Conservation (phyloP, 2,113 vertebrate genomes). For the Edolisoma coerulescens region DNA sequence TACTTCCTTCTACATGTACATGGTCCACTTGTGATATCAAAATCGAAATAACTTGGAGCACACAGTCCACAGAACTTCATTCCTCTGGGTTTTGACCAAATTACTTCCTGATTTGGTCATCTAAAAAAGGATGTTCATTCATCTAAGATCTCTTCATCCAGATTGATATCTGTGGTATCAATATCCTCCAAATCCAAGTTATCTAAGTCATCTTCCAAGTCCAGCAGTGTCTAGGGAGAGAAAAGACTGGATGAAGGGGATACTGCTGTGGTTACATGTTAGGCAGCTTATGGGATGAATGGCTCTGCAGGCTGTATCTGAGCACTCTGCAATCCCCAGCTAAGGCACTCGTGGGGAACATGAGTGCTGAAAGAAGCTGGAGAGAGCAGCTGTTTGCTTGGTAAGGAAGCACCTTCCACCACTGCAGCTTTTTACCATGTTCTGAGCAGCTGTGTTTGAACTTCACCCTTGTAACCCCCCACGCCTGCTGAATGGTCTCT, state of each 20-base stretch:
- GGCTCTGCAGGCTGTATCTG: fast-evolving
- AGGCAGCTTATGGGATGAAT: fast-evolving
- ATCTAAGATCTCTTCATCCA: slow-evolving; percentile 93
- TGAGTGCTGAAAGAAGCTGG: fast-evolving
- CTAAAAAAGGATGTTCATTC: slow-evolving; percentile 68
- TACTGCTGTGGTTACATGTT: fast-evolving
- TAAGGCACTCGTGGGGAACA: background rate
- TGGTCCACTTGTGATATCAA: slow-evolving; percentile 39
- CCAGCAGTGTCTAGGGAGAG: slow-evolving; percentile 80
- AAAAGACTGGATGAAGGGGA: background rate
- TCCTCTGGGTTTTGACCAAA: background rate
- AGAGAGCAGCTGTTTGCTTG: background rate
- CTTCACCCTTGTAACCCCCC: too few relatives aligned
- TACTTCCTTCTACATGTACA: background rate
- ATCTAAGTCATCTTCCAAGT: slow-evolving; percentile 93
- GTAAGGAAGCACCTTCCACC: background rate
- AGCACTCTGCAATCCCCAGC: background rate
- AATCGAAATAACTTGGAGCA: slow-evolving; percentile 4
- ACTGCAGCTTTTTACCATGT: fast-evolving
- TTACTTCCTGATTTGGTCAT: slow-evolving; percentile 28
- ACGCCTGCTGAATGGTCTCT: fast-evolving
- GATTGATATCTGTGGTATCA: slow-evolving; percentile 93
- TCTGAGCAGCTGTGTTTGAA: background rate
- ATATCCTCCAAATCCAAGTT: slow-evolving; percentile 96
- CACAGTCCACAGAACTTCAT: background rate